Evolutionary conservation across 2,113 vertebrate species (phyloP), one percentile per base, ranked within the genome.

Genomic region (Tragelaphus scriptus): DNA sequence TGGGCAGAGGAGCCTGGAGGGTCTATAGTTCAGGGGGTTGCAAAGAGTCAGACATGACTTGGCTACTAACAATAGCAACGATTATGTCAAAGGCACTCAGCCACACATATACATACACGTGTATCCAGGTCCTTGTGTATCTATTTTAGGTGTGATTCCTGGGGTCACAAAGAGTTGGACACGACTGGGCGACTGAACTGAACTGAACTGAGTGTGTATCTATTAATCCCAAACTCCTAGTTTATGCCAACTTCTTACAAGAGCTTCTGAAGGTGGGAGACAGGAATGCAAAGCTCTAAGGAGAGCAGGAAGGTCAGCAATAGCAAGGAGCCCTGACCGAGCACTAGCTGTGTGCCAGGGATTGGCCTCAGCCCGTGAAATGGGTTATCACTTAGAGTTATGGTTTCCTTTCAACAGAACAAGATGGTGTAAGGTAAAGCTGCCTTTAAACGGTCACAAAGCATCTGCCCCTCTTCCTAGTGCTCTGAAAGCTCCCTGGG

Each of bases 131-230:
- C 79, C 28, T 51, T 81, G 16, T 3, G 19, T 2, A 21, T 32
- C 79, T 81, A 0, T 6, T 51, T 49, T 19, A 63, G 28, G 28
- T 30, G 49, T 3, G 49, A 49, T 49, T 49, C 49, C 11, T 4
- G 63, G 63, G 32, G 32, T n/a, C 0, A 0, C 63, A 68, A 32
- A 68, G 63, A n/a, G 63, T 68, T 1, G 0, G 63, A 2, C 63
- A n/a, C 0, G 8, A 19, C 32, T 68, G 32, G 9, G 49, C 2
- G 49, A 49, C 11, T 49, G 49, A 49, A 49, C 49, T 49, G 49
- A 49, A 49, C 49, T 49, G 49, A 11, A 49, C 47, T 49, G 47
- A 49, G 15, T 32, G 28, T 81, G 47, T 6, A 32, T n/a, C 30
- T 55, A 3, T 82, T 25, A n/a, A 82, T n/a, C 51, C 51, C 80